Conservation (phyloP, 2,888 invertebrate genomes). For the Rhagonycha lutea region DNA sequence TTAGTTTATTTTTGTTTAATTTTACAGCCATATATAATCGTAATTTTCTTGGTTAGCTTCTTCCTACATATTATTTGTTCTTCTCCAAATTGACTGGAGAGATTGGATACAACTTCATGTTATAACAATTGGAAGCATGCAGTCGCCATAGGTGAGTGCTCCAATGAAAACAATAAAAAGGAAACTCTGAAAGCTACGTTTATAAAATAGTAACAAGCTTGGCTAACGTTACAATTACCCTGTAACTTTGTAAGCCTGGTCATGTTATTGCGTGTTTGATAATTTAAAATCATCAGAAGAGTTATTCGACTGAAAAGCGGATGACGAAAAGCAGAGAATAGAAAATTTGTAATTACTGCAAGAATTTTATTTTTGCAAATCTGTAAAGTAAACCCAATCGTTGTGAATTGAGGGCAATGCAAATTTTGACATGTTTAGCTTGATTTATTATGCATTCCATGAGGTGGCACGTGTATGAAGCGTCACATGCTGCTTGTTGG, state of each 20-base stretch:
- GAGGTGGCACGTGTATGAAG: slow-evolving; percentile 14
- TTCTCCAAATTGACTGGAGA: too few species aligned
- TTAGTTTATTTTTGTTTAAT: too few species aligned
- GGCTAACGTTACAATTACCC: background rate
- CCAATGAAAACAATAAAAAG: too few species aligned
- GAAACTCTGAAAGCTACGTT: too few species aligned
- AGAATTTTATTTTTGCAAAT: slow-evolving; percentile 12
- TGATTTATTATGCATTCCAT: slow-evolving; percentile 27
- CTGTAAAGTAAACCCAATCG: slow-evolving; percentile 18
- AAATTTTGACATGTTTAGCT: slow-evolving; percentile 26
- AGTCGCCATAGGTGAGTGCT: too few species aligned
- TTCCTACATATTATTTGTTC: too few species aligned
- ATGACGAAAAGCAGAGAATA: background rate
- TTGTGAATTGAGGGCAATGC: slow-evolving; percentile 18
- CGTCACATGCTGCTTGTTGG: slow-evolving; percentile 8
- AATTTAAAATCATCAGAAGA: background rate
- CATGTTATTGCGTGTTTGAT: background rate
- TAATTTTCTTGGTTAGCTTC: too few species aligned
- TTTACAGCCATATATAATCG: too few species aligned
- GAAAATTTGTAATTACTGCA: background rate
- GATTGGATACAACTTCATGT: too few species aligned
- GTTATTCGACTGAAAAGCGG: background rate
- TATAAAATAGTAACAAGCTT: too few species aligned
- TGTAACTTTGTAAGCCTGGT: background rate
- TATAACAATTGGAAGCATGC: too few species aligned